phyloP scores from a whole-genome alignment of 2,113 vertebrate genomes.

The Dasyornis broadbenti region DNA sequence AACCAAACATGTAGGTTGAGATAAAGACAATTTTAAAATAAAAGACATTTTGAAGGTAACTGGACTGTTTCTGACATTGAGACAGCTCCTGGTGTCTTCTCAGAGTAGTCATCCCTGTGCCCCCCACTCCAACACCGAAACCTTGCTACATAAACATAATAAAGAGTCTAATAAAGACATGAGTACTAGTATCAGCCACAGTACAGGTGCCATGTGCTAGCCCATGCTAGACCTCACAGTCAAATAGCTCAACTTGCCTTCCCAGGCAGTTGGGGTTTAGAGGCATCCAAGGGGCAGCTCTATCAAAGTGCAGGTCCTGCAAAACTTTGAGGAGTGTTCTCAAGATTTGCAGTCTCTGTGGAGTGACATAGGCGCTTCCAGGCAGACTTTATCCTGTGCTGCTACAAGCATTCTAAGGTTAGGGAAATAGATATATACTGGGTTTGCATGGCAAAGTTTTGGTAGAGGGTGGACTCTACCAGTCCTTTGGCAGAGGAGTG shows the following conservation, averaged over 20 bases:
- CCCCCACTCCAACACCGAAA: fast-evolving
- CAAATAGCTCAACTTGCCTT: neutral
- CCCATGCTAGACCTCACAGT: neutral
- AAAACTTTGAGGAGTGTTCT: neutral
- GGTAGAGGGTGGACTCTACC: neutral
- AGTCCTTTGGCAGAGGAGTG: too few relatives aligned
- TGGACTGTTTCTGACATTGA: neutral
- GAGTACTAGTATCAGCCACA: neutral
- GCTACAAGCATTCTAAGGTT: neutral
- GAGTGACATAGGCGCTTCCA: neutral
- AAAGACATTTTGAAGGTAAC: neutral
- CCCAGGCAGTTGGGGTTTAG: neutral
- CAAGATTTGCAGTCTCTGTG: neutral
- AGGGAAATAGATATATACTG: neutral
- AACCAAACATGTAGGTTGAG: fast-evolving
- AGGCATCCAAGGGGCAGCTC: neutral
- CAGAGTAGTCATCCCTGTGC: neutral
- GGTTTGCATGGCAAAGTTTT: neutral
- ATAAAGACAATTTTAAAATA: neutral
- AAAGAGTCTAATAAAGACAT: neutral
- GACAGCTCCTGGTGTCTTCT: neutral
- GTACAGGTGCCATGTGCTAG: neutral
- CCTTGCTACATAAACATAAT: neutral
- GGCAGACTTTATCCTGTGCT: neutral
- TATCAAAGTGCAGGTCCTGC: neutral